Evolutionary conservation across 2,888 invertebrate species (phyloP).

Genomic region (Tortrix viridana): DNA sequence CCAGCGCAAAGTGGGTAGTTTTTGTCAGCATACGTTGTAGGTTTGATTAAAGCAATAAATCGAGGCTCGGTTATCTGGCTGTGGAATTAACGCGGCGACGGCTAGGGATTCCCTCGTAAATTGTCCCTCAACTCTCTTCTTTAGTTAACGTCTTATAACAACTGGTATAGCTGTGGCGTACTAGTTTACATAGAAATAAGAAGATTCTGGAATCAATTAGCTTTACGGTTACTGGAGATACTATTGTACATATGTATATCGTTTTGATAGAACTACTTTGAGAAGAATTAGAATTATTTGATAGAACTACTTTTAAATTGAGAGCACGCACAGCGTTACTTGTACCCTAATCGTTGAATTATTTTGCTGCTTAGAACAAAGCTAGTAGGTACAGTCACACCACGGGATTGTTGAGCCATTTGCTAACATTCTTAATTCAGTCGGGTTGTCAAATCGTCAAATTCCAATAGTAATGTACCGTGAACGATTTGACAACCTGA

Average conservation of each 20-base stretch:
- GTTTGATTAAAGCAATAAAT: conserved; percentile 81
- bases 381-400: too few species aligned
- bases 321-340: neutral
- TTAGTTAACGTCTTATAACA: conserved; percentile 45
- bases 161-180: conserved; percentile 4
- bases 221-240: conserved; percentile 5
- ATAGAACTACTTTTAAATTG: neutral
- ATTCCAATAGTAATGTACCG: too few species aligned
- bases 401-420: too few species aligned
- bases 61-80: conserved; percentile 68
- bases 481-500: too few species aligned
- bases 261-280: too few species aligned
- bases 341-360: neutral
- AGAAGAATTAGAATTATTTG: too few species aligned
- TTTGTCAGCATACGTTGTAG: conserved; percentile 70
- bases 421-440: too few species aligned
- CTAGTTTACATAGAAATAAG: conserved; percentile 12
- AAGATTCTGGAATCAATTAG: conserved; percentile 12
- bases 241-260: too few species aligned
- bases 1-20: conserved; percentile 59
- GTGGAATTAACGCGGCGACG: conserved; percentile 71
- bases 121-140: conserved; percentile 61
- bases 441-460: too few species aligned
- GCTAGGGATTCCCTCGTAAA: conserved; percentile 68
- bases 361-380: neutral